Evolutionary conservation across 2,888 invertebrate genomes (phyloP).

Genomic region (Sphaerophoria rueppellii): DNA sequence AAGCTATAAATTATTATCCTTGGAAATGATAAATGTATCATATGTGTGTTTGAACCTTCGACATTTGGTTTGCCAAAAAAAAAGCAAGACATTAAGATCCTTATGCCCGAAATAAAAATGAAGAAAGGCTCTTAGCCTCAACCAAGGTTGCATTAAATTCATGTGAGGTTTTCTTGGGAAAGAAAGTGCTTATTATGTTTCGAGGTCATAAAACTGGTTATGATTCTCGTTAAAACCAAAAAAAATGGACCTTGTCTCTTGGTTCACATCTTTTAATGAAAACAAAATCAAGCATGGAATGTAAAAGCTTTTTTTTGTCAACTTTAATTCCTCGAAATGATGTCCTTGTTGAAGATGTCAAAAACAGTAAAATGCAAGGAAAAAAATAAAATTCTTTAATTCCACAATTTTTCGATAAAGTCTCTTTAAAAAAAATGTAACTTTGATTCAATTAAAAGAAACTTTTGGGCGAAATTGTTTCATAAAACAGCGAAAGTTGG

Average conservation of each 20-base stretch:
- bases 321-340: neutral
- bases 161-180: neutral
- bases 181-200: conserved; percentile 40
- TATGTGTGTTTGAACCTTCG: neutral
- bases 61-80: conserved; percentile 3
- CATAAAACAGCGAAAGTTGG: no score
- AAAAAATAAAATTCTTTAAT: neutral
- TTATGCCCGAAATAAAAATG: neutral
- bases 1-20: conserved; percentile 28
- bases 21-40: conserved; percentile 18
- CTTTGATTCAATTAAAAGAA: no score
- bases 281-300: neutral
- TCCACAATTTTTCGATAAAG: no score
- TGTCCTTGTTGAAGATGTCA: conserved; percentile 22
- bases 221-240: conserved; percentile 47
- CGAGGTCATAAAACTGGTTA: conserved; percentile 44
- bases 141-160: conserved; percentile 4
- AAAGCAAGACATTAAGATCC: neutral
- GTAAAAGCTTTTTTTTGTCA: neutral
- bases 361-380: conserved; percentile 15
- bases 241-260: conserved; percentile 37
- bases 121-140: neutral
- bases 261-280: neutral
- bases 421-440: no score
- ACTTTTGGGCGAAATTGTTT: no score